Evolutionary conservation across 1,140 invertebrate genomes (phyloP).

Genomic region (Listronotus bonariensis): DNA sequence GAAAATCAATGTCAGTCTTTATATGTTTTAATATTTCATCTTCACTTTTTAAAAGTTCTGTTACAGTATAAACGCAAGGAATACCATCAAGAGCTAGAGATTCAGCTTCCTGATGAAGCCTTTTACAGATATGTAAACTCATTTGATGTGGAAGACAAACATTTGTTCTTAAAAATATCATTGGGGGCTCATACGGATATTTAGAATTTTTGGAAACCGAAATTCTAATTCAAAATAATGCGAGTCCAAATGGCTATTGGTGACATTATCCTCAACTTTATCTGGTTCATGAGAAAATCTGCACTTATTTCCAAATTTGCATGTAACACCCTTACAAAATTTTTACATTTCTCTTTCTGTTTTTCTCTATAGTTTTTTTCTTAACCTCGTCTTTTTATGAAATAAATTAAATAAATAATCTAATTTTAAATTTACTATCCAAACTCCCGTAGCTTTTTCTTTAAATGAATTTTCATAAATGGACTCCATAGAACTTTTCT

Average conservation of each 20-base stretch:
- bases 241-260: slow-evolving; percentile 47
- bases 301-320: slow-evolving; percentile 72
- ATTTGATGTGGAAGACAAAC: slow-evolving; percentile 63
- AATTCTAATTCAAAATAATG: slow-evolving; percentile 70
- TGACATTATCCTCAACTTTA: slow-evolving; percentile 54
- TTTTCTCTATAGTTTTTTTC: slow-evolving; percentile 54
- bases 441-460: slow-evolving; percentile 69
- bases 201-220: slow-evolving; percentile 69
- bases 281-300: slow-evolving; percentile 70
- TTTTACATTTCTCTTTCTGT: slow-evolving; percentile 68
- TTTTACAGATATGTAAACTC: slow-evolving; percentile 66
- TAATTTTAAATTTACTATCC: slow-evolving; percentile 68
- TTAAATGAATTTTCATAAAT: slow-evolving; percentile 72
- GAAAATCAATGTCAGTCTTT: slow-evolving; percentile 63
- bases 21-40: slow-evolving; percentile 66
- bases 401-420: slow-evolving; percentile 69
- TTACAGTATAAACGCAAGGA: slow-evolving; percentile 70
- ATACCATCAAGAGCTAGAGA: slow-evolving; percentile 66
- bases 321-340: slow-evolving; percentile 68
- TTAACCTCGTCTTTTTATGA: slow-evolving; percentile 56
- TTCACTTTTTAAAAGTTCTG: slow-evolving; percentile 71
- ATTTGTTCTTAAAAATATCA: slow-evolving; percentile 68
- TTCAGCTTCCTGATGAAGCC: slow-evolving; percentile 67
- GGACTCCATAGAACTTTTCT: slow-evolving; percentile 72
- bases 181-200: slow-evolving; percentile 74